These are phyloP conservation scores for Pterocles burchelli DNA, from an alignment of 2,113 vertebrate genomes.

Conservation along the genomic window DNA sequence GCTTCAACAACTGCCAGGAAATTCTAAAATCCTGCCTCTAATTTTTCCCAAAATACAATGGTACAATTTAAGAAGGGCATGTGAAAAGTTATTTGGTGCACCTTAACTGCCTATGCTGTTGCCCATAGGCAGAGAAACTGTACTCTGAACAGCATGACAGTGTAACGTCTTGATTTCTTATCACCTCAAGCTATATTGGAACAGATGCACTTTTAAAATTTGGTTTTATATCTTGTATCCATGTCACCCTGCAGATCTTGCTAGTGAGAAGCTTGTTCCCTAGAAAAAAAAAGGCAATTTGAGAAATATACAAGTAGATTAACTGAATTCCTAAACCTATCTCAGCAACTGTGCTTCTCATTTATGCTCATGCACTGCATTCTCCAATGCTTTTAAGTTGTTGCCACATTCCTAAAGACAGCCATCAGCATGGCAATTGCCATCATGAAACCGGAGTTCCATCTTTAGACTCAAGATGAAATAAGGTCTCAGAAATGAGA, in stretches of 20 bases:
- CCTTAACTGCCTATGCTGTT: not conserved
- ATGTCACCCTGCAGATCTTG: not conserved
- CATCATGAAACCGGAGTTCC: not conserved
- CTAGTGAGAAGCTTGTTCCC: not conserved
- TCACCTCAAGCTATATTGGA: not conserved
- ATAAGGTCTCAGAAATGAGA: slow-evolving; percentile 1
- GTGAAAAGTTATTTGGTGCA: not conserved
- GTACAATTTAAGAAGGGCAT: not conserved
- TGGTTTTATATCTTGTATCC: not conserved
- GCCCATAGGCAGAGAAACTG: not conserved
- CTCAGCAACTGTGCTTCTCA: not conserved
- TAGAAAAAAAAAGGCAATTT: not conserved
- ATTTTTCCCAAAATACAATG: slow-evolving; percentile 27
- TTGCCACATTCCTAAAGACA: slow-evolving; percentile 12
- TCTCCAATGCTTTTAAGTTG: not conserved
- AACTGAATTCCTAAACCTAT: not conserved
- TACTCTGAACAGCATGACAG: fast-evolving
- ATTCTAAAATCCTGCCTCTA: not conserved
- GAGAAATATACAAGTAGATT: not conserved
- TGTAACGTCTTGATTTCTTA: not conserved
- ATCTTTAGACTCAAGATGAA: not conserved
- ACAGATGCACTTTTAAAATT: not conserved
- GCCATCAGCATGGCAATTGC: slow-evolving; percentile 7
- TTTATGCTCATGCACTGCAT: not conserved
- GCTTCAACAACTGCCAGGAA: slow-evolving; percentile 35